Evolutionary conservation across 1,140 invertebrate genomes (phyloP).

Genomic region (Macrobrachium rosenbergii): DNA sequence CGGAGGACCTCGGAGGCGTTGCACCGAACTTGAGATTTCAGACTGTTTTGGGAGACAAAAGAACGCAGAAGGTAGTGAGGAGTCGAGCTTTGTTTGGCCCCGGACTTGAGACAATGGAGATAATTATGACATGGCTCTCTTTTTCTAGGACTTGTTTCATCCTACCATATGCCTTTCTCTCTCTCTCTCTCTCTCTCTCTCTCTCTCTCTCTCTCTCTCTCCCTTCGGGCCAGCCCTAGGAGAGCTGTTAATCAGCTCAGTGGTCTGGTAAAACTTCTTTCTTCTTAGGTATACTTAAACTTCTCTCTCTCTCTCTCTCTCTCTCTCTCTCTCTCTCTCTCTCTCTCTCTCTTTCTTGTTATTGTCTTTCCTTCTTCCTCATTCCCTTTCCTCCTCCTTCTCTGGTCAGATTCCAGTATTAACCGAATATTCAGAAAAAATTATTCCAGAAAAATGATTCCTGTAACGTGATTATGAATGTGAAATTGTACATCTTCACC

Average conservation of each 20-base stretch:
- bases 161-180: background rate
- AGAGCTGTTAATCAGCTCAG: too few species aligned
- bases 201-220: background rate
- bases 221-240: too few species aligned
- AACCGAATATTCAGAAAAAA: background rate
- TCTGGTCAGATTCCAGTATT: background rate
- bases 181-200: background rate
- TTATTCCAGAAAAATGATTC: background rate
- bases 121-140: background rate
- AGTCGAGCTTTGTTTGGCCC: background rate
- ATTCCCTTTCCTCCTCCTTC: background rate
- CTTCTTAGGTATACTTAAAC: too few species aligned
- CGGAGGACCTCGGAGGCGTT: too few species aligned
- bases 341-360: slow-evolving; percentile 27
- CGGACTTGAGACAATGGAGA: background rate
- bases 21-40: background rate
- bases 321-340: slow-evolving; percentile 39
- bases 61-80: too few species aligned
- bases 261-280: too few species aligned
- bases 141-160: background rate
- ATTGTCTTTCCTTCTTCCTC: slow-evolving; percentile 1
- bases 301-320: slow-evolving; percentile 20
- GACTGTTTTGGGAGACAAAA: background rate
- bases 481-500: too few species aligned
- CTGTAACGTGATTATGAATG: too few species aligned